These are phyloP conservation scores for Andrena flavipes DNA, from an alignment of 2,888 invertebrate species.

Conservation along the genomic window DNA sequence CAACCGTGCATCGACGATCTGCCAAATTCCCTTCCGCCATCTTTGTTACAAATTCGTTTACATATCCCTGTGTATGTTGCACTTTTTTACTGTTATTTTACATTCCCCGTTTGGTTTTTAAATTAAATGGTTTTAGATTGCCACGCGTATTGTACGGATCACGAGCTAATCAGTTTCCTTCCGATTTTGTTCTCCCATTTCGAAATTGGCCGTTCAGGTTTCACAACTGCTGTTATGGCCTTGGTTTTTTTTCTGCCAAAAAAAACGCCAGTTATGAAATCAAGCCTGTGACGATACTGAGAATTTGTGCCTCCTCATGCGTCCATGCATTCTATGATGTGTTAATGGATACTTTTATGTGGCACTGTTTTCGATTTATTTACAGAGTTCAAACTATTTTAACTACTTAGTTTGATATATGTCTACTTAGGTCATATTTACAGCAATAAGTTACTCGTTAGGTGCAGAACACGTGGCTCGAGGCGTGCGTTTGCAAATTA, in stretches of 20 bases:
- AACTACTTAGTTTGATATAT: neutral
- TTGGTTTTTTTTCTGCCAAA: slow-evolving; percentile 69
- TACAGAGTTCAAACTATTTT: slow-evolving; percentile 3
- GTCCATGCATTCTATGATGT: neutral
- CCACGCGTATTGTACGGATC: neutral
- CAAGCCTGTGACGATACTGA: slow-evolving; percentile 32
- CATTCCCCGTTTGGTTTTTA: neutral
- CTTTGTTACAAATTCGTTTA: slow-evolving; percentile 78
- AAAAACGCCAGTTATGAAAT: slow-evolving; percentile 71
- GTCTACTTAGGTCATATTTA: neutral
- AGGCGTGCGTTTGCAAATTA: neutral
- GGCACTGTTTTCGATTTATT: neutral
- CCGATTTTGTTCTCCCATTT: slow-evolving; percentile 24
- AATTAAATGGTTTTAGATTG: no score
- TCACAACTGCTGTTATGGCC: slow-evolving; percentile 71
- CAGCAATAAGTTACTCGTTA: neutral
- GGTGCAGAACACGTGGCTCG: neutral
- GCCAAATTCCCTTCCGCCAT: slow-evolving; percentile 78
- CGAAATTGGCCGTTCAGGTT: slow-evolving; percentile 53
- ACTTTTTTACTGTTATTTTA: slow-evolving; percentile 38
- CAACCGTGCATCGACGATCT: slow-evolving; percentile 54
- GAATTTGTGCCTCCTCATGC: slow-evolving; percentile 1
- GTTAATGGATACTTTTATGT: neutral
- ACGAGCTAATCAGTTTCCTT: neutral
- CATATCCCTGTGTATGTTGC: slow-evolving; percentile 71